phyloP scores from a whole-genome alignment of 2,888 invertebrate genomes.

The Apeira syringaria region DNA sequence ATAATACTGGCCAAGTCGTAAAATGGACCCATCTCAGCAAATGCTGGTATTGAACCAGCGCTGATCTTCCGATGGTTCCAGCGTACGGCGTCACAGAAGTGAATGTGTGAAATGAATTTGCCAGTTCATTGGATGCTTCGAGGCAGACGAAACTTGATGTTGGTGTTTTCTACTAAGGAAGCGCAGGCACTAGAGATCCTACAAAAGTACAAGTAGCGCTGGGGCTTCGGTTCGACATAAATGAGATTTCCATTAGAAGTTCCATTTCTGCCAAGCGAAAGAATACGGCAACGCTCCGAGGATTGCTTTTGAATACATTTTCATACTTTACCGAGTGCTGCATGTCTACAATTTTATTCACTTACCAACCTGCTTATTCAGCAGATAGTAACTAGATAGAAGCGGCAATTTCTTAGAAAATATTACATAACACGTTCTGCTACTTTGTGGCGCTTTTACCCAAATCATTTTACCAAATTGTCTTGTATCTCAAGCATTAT shows the following conservation, averaged over 20 bases:
- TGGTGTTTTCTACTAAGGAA: slow-evolving; percentile 32
- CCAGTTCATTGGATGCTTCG: slow-evolving; percentile 33
- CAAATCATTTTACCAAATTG: slow-evolving; percentile 32
- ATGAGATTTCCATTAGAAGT: slow-evolving; percentile 62
- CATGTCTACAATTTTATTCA: slow-evolving; percentile 28
- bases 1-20: too few relatives aligned
- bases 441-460: slow-evolving; percentile 27
- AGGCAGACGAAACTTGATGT: slow-evolving; percentile 17
- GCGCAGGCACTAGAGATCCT: slow-evolving; percentile 36
- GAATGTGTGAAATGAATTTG: too few relatives aligned
- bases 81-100: too few relatives aligned
- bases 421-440: slow-evolving; percentile 16
- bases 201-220: slow-evolving; percentile 40
- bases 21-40: too few relatives aligned
- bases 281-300: slow-evolving; percentile 35
- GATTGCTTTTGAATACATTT: slow-evolving; percentile 41
- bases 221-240: slow-evolving; percentile 48
- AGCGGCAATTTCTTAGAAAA: slow-evolving; percentile 25
- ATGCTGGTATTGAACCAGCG: too few relatives aligned
- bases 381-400: slow-evolving; percentile 26
- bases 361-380: slow-evolving; percentile 21
- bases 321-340: slow-evolving; percentile 35
- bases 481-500: slow-evolving; percentile 23
- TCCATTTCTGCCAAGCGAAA: slow-evolving; percentile 41
- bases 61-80: too few relatives aligned